Evolutionary conservation across 92 coral and sea anemone genomes (phyloP).

Genomic region (Siderastrea radians): DNA sequence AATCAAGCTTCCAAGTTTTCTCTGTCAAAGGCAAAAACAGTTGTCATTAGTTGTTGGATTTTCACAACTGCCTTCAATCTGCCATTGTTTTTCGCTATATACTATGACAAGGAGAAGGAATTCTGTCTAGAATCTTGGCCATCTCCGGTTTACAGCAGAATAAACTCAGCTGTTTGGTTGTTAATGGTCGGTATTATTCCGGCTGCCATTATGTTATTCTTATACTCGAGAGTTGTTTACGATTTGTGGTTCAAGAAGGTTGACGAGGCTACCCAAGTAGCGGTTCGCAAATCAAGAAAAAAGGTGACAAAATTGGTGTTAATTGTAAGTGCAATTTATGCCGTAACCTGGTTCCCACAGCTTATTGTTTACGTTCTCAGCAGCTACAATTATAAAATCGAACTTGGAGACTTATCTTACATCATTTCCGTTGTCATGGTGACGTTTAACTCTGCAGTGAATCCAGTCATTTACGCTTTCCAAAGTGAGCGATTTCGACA

Average conservation of each 20-base stretch:
- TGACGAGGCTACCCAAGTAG: constrained; percentile 43
- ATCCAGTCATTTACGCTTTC: constrained; percentile 72
- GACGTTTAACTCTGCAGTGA: constrained; percentile 77
- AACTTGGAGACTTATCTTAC: constrained; percentile 62
- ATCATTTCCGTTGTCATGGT: constrained; percentile 75
- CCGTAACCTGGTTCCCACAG: constrained; percentile 74
- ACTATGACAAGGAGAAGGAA: constrained; percentile 24
- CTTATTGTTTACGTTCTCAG: constrained; percentile 59
- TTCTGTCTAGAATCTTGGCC: constrained; percentile 75
- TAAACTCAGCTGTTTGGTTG: constrained; percentile 53
- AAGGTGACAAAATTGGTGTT: constrained; percentile 71
- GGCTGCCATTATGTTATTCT: constrained; percentile 41
- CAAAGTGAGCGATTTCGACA: constrained; percentile 65
- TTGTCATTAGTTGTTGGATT: constrained; percentile 43
- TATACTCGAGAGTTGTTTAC: constrained; percentile 62
- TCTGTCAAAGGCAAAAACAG: too few species aligned
- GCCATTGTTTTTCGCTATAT: constrained; percentile 52
- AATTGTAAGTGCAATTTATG: constrained; percentile 71
- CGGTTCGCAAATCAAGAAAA: constrained; percentile 61
- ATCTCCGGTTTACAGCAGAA: constrained; percentile 1
- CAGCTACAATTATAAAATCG: background rate
- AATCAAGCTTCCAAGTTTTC: too few species aligned
- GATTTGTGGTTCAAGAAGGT: constrained; percentile 60
- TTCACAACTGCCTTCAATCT: constrained; percentile 55
- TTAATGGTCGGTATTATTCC: constrained; percentile 55